Evolutionary conservation across 2,888 invertebrate species (phyloP).

Genomic region (Dromius quadrimaculatus): DNA sequence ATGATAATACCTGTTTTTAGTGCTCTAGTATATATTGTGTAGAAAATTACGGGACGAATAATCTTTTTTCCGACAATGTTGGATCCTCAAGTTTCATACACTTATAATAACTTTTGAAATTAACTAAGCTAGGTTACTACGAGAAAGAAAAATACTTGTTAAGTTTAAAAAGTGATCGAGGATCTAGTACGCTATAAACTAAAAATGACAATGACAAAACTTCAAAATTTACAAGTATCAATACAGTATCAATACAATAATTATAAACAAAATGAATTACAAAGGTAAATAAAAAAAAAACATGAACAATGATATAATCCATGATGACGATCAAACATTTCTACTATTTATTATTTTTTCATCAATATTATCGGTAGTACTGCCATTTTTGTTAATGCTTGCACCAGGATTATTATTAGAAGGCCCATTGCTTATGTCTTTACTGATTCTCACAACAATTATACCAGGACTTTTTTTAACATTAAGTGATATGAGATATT

Average conservation of each 20-base stretch:
- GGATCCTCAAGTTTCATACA: no score
- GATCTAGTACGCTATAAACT: no score
- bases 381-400: conserved; percentile 58
- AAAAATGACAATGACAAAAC: conserved; percentile 2
- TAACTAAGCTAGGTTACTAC: no score
- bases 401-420: conserved; percentile 58
- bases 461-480: conserved; percentile 57
- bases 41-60: no score
- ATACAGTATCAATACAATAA: background rate
- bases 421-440: conserved; percentile 55
- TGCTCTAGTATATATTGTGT: no score
- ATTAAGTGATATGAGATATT: conserved; percentile 56
- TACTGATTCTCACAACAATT: conserved; percentile 54
- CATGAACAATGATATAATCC: conserved; percentile 43
- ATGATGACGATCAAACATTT: conserved; percentile 58
- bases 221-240: conserved; percentile 29
- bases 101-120: no score
- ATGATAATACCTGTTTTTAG: no score
- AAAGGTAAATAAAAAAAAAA: conserved; percentile 21
- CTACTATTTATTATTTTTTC: conserved; percentile 58
- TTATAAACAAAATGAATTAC: conserved; percentile 16
- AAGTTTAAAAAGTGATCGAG: no score
- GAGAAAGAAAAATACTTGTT: no score
- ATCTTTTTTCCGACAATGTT: no score
- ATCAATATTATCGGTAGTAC: conserved; percentile 57